Percentiles rank a stretch among this genome's conserved stretches.
These are phyloP conservation scores for Onychomys leucogaster DNA, from an alignment of 2,797 vertebrate genomes.

Conservation along the genomic window DNA sequence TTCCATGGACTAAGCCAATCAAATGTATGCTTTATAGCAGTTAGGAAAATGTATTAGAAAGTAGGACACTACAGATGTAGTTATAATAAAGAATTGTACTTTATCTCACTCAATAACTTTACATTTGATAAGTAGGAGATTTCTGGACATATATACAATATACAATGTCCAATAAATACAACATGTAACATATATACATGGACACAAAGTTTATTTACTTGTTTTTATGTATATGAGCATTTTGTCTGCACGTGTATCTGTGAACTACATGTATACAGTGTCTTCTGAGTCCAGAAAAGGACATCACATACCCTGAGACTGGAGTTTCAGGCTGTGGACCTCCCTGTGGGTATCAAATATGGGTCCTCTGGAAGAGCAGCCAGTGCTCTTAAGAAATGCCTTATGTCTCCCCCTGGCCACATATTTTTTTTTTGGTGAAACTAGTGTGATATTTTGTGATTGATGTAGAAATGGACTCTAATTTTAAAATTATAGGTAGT, in stretches of 20 bases:
- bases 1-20: neutral
- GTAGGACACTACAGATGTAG: neutral
- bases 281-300: neutral
- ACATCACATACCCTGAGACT: neutral
- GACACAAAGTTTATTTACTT: neutral
- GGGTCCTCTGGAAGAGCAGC: neutral
- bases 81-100: neutral
- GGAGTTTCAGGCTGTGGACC: neutral
- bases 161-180: neutral
- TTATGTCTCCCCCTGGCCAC: neutral
- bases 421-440: conserved; percentile 40
- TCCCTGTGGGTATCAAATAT: neutral
- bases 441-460: neutral
- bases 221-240: neutral
- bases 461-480: conserved; percentile 2
- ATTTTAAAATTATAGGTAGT: conserved; percentile 7
- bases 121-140: neutral
- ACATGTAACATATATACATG: neutral
- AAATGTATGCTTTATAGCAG: neutral
- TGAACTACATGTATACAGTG: neutral
- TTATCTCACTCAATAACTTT: conserved; percentile 32
- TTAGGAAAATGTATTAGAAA: conserved; percentile 48
- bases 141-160: neutral
- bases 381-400: neutral
- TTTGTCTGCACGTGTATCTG: neutral